Conservation (phyloP, 2,888 invertebrate genomes). For the Mantis religiosa region DNA sequence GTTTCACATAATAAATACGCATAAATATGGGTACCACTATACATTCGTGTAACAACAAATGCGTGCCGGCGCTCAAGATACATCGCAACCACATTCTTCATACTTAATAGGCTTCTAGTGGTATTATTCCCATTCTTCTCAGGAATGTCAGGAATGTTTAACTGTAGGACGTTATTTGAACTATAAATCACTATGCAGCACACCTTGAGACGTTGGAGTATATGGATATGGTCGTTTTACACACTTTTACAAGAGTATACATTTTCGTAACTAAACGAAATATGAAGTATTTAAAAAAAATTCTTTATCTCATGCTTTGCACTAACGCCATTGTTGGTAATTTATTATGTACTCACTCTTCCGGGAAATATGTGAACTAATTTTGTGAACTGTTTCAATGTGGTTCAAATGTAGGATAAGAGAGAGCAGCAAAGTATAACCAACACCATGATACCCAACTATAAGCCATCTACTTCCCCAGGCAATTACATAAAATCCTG, state of each 20-base stretch:
- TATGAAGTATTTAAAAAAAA: background rate
- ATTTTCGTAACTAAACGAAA: background rate
- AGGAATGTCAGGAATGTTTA: conserved; percentile 19
- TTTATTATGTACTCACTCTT: background rate
- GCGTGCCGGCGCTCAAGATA: background rate
- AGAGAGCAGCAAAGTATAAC: background rate
- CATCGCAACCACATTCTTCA: background rate
- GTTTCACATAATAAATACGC: background rate
- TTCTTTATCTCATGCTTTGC: background rate
- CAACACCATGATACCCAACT: no score
- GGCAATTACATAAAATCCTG: no score
- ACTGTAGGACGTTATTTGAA: background rate
- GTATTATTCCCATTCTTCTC: conserved; percentile 6
- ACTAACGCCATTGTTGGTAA: conserved; percentile 9
- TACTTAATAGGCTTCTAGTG: background rate
- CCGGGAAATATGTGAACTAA: conserved; percentile 3
- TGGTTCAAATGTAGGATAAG: background rate
- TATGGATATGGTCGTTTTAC: background rate
- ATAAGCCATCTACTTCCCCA: no score
- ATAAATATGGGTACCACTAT: background rate
- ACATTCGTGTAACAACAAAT: background rate
- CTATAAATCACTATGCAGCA: background rate
- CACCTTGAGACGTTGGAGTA: background rate
- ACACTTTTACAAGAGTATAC: background rate
- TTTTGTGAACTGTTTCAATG: background rate